phyloP scores from a whole-genome alignment of 2,797 vertebrate species.

The Podarcis siculus region DNA sequence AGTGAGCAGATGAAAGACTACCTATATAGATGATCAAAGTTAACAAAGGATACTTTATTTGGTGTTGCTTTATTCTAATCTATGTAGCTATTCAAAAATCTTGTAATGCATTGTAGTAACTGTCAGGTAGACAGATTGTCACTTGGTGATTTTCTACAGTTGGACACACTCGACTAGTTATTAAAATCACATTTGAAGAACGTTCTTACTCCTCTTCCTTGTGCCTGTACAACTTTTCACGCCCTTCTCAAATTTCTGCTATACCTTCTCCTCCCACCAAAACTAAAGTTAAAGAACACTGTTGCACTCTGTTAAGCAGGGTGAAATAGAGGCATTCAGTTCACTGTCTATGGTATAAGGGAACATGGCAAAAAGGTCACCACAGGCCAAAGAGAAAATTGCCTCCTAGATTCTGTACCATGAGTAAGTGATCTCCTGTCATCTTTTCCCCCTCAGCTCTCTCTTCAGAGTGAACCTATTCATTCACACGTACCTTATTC shows the following conservation, averaged over 20 bases:
- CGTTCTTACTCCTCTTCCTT: conserved; percentile 74
- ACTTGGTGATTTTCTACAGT: conserved; percentile 83
- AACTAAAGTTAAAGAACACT: conserved; percentile 78
- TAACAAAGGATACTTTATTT: conserved; percentile 81
- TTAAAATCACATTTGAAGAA: conserved; percentile 80
- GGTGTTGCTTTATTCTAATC: conserved; percentile 75
- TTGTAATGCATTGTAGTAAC: conserved; percentile 80
- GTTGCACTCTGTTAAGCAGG: conserved; percentile 86
- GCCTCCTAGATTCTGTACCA: conserved; percentile 73
- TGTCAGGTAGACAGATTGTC: conserved; percentile 84
- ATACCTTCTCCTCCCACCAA: conserved; percentile 85
- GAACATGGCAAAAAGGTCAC: conserved; percentile 88
- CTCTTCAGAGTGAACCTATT: conserved; percentile 48
- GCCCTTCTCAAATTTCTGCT: conserved; percentile 85
- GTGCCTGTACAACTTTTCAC: conserved; percentile 74
- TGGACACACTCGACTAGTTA: conserved; percentile 82
- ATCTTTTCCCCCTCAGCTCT: conserved; percentile 62
- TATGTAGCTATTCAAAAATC: conserved; percentile 79
- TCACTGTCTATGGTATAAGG: conserved; percentile 78
- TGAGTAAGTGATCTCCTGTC: conserved; percentile 90
- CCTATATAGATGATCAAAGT: conserved; percentile 61
- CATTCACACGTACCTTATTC: conserved; percentile 31
- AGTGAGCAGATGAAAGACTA: conserved; percentile 50
- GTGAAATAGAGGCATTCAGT: conserved; percentile 79
- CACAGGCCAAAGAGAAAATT: conserved; percentile 81